These are phyloP conservation scores for Eudemis profundana DNA, from an alignment of 2,888 invertebrate genomes.

Conservation along the genomic window DNA sequence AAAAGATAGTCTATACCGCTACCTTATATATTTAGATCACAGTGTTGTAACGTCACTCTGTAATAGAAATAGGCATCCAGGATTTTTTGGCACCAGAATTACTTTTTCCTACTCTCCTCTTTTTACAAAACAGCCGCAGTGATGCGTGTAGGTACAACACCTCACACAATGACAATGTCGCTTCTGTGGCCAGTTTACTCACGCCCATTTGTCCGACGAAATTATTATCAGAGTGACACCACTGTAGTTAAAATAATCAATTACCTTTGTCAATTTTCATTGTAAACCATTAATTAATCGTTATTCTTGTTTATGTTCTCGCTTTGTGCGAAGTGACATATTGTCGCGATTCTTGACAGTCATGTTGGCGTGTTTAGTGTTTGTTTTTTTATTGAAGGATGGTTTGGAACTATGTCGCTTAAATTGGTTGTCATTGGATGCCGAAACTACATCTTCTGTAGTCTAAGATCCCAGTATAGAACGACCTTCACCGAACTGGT, in stretches of 20 bases:
- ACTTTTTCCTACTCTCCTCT: too few relatives aligned
- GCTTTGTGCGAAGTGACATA: slow-evolving; percentile 14
- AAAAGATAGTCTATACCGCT: too few relatives aligned
- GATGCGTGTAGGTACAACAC: slow-evolving; percentile 13
- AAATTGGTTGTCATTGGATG: too few relatives aligned
- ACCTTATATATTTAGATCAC: too few relatives aligned
- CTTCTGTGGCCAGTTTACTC: background rate
- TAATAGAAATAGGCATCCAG: too few relatives aligned
- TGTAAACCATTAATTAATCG: slow-evolving; percentile 10
- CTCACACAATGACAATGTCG: background rate
- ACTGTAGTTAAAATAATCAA: slow-evolving; percentile 19
- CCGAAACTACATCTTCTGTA: too few relatives aligned
- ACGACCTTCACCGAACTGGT: too few relatives aligned
- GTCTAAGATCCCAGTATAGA: too few relatives aligned
- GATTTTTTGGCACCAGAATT: too few relatives aligned
- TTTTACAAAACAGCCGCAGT: background rate
- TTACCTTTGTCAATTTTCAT: slow-evolving; percentile 29
- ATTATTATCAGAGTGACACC: slow-evolving; percentile 8
- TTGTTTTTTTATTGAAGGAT: too few relatives aligned
- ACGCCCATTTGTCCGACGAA: slow-evolving; percentile 4
- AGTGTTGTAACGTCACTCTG: too few relatives aligned
- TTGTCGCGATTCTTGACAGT: slow-evolving; percentile 7
- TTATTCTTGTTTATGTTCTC: background rate
- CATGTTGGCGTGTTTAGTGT: background rate
- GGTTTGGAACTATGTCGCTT: too few relatives aligned